Base-by-base conservation (phyloP, 2,888 invertebrate species). In the Formica aserva region DNA sequence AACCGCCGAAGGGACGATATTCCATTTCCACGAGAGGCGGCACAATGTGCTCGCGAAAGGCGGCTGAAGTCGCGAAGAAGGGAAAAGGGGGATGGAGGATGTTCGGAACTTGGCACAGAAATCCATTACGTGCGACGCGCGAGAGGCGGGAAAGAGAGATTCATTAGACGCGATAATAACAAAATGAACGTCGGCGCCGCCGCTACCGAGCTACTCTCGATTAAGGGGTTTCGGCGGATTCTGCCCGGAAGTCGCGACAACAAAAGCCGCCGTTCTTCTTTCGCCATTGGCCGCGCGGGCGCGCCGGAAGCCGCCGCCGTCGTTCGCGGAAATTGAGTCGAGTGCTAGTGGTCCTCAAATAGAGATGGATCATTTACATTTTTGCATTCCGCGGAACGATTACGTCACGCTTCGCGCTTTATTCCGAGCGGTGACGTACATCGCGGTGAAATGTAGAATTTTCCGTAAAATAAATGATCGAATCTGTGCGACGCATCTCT, bases 81-180 rank as follows among this genome's bases (percentile, higher is more conserved):
- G 74, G 71, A 41, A 6, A 35, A 57, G 83, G 13, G 45, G 41
- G 75, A 76, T 75, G 82, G 83, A 83, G 85, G 32, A 77, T 78
- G 72, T 55, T 77, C 83, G 85, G 81, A 91, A 92, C 88, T 92
- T 91, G 89, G 86, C 87, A 91, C 87, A 91, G 89, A 92, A 92
- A 92, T 92, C 91, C 92, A 92, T 92, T 92, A 91, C 89, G 88
- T 84, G 87, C 86, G 87, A 84, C 60, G 48, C 66, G 82, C 60
- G 89, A 76, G 87, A 72, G 81, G 45, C 38, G 83, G 32, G 78
- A 63, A 84, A 78, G 85, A 80, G 85, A 92, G 92, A 92, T 92
- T 92, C 92, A 92, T 92, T 92, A 92, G 91, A 88, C 87, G 85
- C 74, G 92, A 92, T 92, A 92, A 92, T 92, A 92, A 92, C 90